Evolutionary conservation across 2,797 vertebrate species (phyloP), one percentile per base, ranked within the genome.

Genomic region (Pseudochromis fuscus): DNA sequence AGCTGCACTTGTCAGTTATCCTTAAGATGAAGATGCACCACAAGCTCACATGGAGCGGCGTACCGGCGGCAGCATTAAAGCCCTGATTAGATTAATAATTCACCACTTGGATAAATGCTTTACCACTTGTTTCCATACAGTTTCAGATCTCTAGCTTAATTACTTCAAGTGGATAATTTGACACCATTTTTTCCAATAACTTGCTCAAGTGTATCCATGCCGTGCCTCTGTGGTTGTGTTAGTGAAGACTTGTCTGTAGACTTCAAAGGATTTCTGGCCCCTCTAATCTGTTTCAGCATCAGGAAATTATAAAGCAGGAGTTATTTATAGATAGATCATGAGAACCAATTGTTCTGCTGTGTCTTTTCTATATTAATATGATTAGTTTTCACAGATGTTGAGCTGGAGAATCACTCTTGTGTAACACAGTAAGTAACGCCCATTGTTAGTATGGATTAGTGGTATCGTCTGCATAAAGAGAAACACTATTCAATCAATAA

Each of bases 281-380:
- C 7, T 72, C 31, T 35, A 46, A 71, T 61, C 62, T 57, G 35
- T 60, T 33, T 23, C 55, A 15, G 37, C 13, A 4, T 68, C 37
- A 44, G 23, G 27, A 61, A 56, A 69, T 49, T 15, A 37, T 16
- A 37, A 72, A 61, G 28, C 51, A 30, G 27, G 13, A 23, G 44
- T 23, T 71, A 62, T 83, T 78, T 58, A 61, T 71, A 49, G 58
- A n/a, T n/a, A 71, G 59, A 62, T 74, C 64, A 77, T 5, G 2
- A 21, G 51, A 66, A 56, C 55, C 57, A 65, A 42, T 48, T 27
- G 46, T 72, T 62, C 68, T 24, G 21, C 61, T 31, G 53, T 37
- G 35, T 28, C 12, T 67, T 46, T 64, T 52, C 42, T 44, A 9
- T 40, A 61, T 61, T 37, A 37, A 57, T 46, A 51, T 63, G 33